Conservation (phyloP, 2,797 vertebrate genomes). For the Eurystomus glaucurus region DNA sequence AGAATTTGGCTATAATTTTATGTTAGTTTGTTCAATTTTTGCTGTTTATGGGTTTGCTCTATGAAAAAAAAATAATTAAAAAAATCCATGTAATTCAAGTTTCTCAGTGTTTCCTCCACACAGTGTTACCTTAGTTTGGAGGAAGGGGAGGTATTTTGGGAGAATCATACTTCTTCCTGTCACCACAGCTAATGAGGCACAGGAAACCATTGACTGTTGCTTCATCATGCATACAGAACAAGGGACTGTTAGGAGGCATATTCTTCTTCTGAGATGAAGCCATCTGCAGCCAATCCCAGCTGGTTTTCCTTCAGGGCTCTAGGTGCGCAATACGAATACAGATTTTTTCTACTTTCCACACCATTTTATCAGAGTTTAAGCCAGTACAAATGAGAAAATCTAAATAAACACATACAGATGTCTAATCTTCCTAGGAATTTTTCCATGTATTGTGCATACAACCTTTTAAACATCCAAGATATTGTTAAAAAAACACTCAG, state of each 20-base stretch:
- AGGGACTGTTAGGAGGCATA: constrained; percentile 73
- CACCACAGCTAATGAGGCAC: constrained; percentile 89
- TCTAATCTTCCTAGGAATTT: constrained; percentile 55
- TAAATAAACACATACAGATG: constrained; percentile 69
- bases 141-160: constrained; percentile 87
- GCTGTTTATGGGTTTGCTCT: background rate
- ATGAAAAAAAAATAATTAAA: background rate
- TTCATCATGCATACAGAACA: constrained; percentile 89
- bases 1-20: constrained; percentile 45
- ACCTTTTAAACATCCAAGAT: background rate
- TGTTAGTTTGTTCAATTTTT: constrained; percentile 26
- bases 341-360: constrained; percentile 57
- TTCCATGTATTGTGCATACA: background rate
- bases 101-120: constrained; percentile 72
- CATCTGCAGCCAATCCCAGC: constrained; percentile 79
- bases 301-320: constrained; percentile 72
- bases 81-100: constrained; percentile 42
- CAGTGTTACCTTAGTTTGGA: constrained; percentile 72
- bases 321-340: constrained; percentile 69
- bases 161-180: constrained; percentile 89
- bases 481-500: background rate
- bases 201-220: constrained; percentile 86
- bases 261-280: constrained; percentile 79
- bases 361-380: background rate
- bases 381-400: constrained; percentile 34